These are phyloP conservation scores for Scaptomyza reducta DNA, from an alignment of 2,888 invertebrate species.

Conservation along the genomic window DNA sequence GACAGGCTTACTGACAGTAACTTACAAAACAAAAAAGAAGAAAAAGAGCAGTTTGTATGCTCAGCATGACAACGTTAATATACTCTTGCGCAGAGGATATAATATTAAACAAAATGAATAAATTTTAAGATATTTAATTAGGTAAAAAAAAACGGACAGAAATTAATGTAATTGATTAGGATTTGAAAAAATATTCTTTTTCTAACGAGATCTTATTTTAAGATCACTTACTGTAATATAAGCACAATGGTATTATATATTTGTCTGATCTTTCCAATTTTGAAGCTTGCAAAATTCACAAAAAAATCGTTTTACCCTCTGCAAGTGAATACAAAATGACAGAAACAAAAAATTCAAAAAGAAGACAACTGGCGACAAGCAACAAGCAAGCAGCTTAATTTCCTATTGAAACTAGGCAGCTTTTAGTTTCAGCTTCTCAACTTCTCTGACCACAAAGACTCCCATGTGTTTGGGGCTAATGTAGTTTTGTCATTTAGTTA, in stretches of 20 bases:
- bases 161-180: too few species aligned
- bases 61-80: background rate
- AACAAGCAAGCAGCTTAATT: constrained; percentile 59
- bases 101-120: background rate
- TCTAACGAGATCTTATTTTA: too few species aligned
- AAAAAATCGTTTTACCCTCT: background rate
- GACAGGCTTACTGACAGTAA: constrained; percentile 18
- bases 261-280: background rate
- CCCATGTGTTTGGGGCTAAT: constrained; percentile 37
- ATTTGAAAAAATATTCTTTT: too few species aligned
- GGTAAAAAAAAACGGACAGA: too few species aligned
- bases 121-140: too few species aligned
- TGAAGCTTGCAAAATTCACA: background rate
- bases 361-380: constrained; percentile 32
- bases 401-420: constrained; percentile 29
- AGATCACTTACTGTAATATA: too few species aligned
- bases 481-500: constrained; percentile 43
- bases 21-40: constrained; percentile 16
- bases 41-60: background rate
- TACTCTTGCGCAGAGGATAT: background rate
- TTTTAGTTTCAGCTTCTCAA: background rate
- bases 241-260: too few species aligned
- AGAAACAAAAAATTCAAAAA: constrained; percentile 3
- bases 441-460: background rate
- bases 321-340: background rate